Conservation (phyloP, 2,888 invertebrate species). For the Bedellia somnulentella region DNA sequence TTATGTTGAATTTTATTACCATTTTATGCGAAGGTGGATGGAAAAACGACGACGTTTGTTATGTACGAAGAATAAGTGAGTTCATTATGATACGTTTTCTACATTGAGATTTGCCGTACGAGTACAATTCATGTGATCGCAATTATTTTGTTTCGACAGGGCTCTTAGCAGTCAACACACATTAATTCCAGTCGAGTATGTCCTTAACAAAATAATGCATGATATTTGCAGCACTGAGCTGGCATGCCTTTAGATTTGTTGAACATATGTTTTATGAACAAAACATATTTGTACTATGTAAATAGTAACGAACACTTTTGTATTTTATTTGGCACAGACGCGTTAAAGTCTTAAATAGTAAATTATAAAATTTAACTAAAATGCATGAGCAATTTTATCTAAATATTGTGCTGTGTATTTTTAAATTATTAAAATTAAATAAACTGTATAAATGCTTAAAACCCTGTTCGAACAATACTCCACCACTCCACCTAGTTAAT, state of each 20-base stretch:
- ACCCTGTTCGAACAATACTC: too few species aligned
- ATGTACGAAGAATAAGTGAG: constrained; percentile 56
- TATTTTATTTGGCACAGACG: constrained; percentile 4
- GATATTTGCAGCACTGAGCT: constrained; percentile 47
- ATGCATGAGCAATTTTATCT: constrained; percentile 38
- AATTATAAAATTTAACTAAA: constrained; percentile 16
- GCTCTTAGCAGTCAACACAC: constrained; percentile 63
- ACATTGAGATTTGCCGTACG: constrained; percentile 42
- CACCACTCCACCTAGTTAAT: constrained; percentile 2
- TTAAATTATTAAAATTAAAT: too few species aligned
- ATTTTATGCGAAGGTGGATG: constrained; percentile 58
- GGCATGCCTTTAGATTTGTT: constrained; percentile 53
- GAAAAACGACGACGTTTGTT: constrained; percentile 55
- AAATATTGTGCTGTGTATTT: too few species aligned
- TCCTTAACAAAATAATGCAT: constrained; percentile 55
- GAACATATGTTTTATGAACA: too few species aligned
- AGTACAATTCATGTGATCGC: constrained; percentile 54
- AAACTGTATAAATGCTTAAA: too few species aligned
- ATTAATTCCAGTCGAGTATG: constrained; percentile 63
- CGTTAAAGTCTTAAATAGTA: too few species aligned
- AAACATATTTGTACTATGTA: too few species aligned
- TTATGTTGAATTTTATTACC: constrained; percentile 41
- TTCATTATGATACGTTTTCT: constrained; percentile 48
- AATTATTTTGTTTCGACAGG: constrained; percentile 58
- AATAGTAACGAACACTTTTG: constrained; percentile 3